Evolutionary conservation across 2,797 vertebrate species (phyloP), one percentile per base, ranked within the genome.

Genomic region (Oceanodroma leucorhoa): DNA sequence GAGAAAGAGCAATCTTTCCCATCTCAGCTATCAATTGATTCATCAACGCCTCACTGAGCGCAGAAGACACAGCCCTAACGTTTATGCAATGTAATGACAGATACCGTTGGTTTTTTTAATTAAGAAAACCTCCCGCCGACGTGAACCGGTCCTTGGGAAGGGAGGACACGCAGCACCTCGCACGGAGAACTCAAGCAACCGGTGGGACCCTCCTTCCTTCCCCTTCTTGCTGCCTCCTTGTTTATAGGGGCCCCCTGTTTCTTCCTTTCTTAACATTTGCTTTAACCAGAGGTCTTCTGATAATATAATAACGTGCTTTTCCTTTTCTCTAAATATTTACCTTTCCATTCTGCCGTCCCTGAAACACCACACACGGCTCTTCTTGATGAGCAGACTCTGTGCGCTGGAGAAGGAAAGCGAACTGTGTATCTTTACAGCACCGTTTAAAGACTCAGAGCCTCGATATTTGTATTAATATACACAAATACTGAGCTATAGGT

Each of bases 21-120:
- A 23, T 7, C 79, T 32, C 60, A 32, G 46, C 41, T 26, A 5
- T 6, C 21, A 3, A 30, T 1, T 3, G 2, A 43, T 13, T 13
- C 57, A 30, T 4, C 50, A 6, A 21, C 3, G 0, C 57, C 24
- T 45, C 7, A 2, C 17, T 24, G n/a, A 58, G 64, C 1, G 13
- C 40, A 11, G 58, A 27, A 61, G 58, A 45, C 41, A 27, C 41
- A 36, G 60, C 41, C 51, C 57, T 12, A 17, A 17, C 2, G 46
- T 34, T 40, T 24, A 6, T 19, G 48, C 27, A 15, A 40, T 4
- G 30, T 9, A 32, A 51, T 2, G 30, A 24, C 48, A 82, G 70
- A 23, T 14, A 23, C 21, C 1, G 1, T 7, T 40, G n/a, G 6
- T 3, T 14, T 43, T 61, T 51, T n/a, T 23, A 32, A 40, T 27